Conservation (phyloP, 30 jellyfish, hydroid and myxozoan species). For the Aurelia sp. region DNA sequence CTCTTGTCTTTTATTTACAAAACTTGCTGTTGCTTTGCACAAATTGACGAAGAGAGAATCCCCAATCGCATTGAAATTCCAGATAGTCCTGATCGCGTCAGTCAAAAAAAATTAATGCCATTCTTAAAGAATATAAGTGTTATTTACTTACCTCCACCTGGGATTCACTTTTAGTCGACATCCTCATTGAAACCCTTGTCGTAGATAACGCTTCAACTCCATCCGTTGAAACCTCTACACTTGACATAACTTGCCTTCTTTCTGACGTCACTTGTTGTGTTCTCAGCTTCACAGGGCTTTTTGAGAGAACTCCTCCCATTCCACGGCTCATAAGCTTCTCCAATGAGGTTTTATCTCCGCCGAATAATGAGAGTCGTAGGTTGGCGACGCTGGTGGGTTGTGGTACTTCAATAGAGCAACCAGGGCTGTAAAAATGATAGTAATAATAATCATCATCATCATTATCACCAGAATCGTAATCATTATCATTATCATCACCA, state of each 20-base stretch:
- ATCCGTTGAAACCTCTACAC: conserved; percentile 30
- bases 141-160: conserved; percentile 37
- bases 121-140: not conserved
- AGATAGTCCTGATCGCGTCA: too few relatives aligned
- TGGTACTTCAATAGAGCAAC: conserved; percentile 6
- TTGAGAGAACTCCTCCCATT: conserved; percentile 55
- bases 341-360: conserved; percentile 30
- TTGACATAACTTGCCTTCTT: conserved; percentile 60
- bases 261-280: conserved; percentile 35
- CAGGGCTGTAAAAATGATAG: conserved; percentile 10
- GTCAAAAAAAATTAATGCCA: too few relatives aligned
- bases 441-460: too few relatives aligned
- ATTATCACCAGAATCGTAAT: too few relatives aligned
- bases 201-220: conserved; percentile 36
- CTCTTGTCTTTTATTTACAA: too few relatives aligned
- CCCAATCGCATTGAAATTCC: too few relatives aligned
- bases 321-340: conserved; percentile 39
- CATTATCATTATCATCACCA: too few relatives aligned
- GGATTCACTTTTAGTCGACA: conserved; percentile 61
- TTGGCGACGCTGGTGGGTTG: conserved; percentile 41
- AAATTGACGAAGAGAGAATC: too few relatives aligned
- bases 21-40: too few relatives aligned
- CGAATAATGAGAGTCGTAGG: conserved; percentile 53
- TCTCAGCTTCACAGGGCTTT: conserved; percentile 37
- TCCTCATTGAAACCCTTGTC: conserved; percentile 23